Percentiles rank a stretch among this genome's conserved stretches.
Evolutionary conservation across 2,113 vertebrate genomes (phyloP).

Genomic region (Agapornis roseicollis): DNA sequence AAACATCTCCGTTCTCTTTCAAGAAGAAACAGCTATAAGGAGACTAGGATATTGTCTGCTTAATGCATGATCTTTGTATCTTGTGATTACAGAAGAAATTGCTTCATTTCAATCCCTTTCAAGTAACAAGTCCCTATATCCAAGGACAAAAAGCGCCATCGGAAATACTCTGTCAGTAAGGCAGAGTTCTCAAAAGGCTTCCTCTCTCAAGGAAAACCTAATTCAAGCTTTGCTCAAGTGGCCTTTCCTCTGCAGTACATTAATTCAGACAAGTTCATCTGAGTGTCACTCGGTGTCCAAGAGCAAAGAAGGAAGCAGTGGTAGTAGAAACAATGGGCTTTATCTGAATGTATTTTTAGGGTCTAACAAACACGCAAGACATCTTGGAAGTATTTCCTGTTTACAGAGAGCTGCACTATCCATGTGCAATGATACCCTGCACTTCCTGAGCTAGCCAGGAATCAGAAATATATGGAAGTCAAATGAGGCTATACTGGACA

Average conservation of each 20-base stretch:
- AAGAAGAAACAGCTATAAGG: neutral
- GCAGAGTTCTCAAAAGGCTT: slow-evolving; percentile 14
- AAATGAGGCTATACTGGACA: neutral
- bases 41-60: neutral
- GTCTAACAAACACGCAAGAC: slow-evolving; percentile 64
- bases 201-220: slow-evolving; percentile 63
- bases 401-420: slow-evolving; percentile 67
- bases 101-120: neutral
- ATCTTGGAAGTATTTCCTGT: slow-evolving; percentile 82
- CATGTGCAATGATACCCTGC: slow-evolving; percentile 39
- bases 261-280: slow-evolving; percentile 73
- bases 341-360: slow-evolving; percentile 78
- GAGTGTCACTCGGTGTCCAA: slow-evolving; percentile 46
- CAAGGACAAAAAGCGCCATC: neutral
- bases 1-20: neutral
- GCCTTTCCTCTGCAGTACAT: slow-evolving; percentile 71
- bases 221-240: slow-evolving; percentile 3
- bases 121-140: neutral
- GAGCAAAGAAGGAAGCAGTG: slow-evolving; percentile 54
- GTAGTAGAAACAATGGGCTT: slow-evolving; percentile 77
- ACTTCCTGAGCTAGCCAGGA: slow-evolving; percentile 28
- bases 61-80: neutral
- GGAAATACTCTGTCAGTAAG: neutral
- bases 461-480: slow-evolving; percentile 10
- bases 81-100: neutral